Evolutionary conservation across 2,797 vertebrate genomes (phyloP).

Genomic region (Hybognathus amarus): DNA sequence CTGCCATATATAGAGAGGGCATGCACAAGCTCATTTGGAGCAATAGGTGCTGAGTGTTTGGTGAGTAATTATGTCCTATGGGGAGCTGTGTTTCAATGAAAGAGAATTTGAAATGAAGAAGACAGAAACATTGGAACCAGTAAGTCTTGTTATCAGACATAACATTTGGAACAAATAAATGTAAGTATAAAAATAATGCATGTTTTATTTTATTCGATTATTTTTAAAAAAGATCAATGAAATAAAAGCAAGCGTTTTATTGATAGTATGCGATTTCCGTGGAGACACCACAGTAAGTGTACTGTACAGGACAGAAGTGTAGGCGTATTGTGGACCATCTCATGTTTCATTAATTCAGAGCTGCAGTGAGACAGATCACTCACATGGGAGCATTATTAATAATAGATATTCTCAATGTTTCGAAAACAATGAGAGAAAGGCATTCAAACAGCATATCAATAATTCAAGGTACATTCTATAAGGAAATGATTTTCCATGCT

Average conservation of each 20-base stretch:
- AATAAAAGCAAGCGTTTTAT: slow-evolving; percentile 10
- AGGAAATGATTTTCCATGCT: slow-evolving; percentile 41
- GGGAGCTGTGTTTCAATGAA: slow-evolving; percentile 67
- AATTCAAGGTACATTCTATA: slow-evolving; percentile 59
- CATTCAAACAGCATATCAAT: slow-evolving; percentile 61
- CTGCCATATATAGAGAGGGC: slow-evolving; percentile 33
- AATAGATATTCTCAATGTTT: slow-evolving; percentile 58
- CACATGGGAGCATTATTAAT: slow-evolving; percentile 56
- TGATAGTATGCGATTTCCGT: slow-evolving; percentile 1
- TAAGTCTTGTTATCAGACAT: slow-evolving; percentile 44
- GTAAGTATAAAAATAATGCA: neutral
- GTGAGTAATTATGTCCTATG: slow-evolving; percentile 70
- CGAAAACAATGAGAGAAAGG: slow-evolving; percentile 59
- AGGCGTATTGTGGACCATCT: slow-evolving; percentile 53
- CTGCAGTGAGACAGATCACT: slow-evolving; percentile 43
- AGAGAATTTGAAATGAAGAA: slow-evolving; percentile 67
- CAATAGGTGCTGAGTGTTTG: slow-evolving; percentile 63
- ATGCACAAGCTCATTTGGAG: slow-evolving; percentile 57
- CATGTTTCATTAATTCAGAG: slow-evolving; percentile 63
- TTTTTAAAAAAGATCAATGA: neutral
- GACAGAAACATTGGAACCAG: slow-evolving; percentile 50
- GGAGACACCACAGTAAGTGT: slow-evolving; percentile 9
- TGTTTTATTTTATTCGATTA: neutral
- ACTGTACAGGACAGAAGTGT: slow-evolving; percentile 1
- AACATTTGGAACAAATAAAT: slow-evolving; percentile 3